Evolutionary conservation across 1,140 invertebrate genomes (phyloP).

Genomic region (Leptoteleia sp.): DNA sequence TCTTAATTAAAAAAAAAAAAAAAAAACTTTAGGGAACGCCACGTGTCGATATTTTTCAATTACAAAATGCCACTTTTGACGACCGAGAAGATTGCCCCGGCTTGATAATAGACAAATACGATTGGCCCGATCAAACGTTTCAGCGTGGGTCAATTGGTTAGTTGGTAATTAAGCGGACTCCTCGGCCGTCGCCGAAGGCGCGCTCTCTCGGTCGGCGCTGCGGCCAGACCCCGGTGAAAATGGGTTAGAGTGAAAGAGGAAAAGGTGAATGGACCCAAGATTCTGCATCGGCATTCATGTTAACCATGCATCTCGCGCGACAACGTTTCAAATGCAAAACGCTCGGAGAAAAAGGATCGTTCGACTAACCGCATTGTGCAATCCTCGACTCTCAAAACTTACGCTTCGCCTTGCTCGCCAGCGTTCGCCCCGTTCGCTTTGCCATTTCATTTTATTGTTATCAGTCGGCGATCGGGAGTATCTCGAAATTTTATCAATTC

Average conservation of each 20-base stretch:
- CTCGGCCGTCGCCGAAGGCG: constrained; percentile 22
- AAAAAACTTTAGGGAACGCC: too few species aligned
- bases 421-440: too few species aligned
- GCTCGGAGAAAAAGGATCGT: constrained; percentile 10
- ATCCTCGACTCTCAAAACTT: too few species aligned
- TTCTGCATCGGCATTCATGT: constrained; percentile 58
- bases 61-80: constrained; percentile 7
- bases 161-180: constrained; percentile 41
- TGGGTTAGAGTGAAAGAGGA: constrained; percentile 70
- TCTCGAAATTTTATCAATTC: too few species aligned
- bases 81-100: not conserved
- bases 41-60: too few species aligned
- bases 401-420: too few species aligned
- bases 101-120: constrained; percentile 8
- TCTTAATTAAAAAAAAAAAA: too few species aligned
- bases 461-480: too few species aligned
- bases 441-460: too few species aligned
- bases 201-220: constrained; percentile 1
- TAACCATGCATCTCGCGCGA: constrained; percentile 57
- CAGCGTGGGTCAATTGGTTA: constrained; percentile 38
- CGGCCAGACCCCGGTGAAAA: constrained; percentile 44
- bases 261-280: constrained; percentile 73
- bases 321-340: constrained; percentile 41
- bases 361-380: too few species aligned
- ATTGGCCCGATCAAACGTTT: constrained; percentile 25